Base-by-base conservation (phyloP, 2,797 vertebrate genomes). In the Gambelia wislizenii region DNA sequence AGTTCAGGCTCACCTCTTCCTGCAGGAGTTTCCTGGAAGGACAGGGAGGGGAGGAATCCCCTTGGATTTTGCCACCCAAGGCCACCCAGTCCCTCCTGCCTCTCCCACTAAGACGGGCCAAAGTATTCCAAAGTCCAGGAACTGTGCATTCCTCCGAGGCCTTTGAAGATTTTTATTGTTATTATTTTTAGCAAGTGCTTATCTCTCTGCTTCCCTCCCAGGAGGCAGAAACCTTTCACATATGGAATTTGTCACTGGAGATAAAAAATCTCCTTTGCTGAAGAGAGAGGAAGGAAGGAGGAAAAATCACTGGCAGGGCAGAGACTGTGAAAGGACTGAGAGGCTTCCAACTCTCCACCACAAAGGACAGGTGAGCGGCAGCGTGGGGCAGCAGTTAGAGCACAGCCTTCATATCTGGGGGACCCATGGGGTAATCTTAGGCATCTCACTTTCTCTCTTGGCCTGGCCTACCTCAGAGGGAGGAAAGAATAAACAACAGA, bases 41-140 rank as follows among this genome's bases (percentile, higher is more conserved):
- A n/a, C 2, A 36, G 3, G 7, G 36, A 2, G 22, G 13, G 10
- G 10, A 0, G 13, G 36, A 33, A 30, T 6, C 27, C 16, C 14
- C 27, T 8, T 2, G 4, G 27, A 59, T 44, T 25, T 18, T 9
- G 59, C 59, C 36, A 30, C 36, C 36, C 27, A 36, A 36, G 9
- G 20, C 10, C 20, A 10, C 42, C 2, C 8, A 1, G 0, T 9
- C n/a, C 22, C 8, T 14, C 72, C 10, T 20, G 20, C 30, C 13
- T 2, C 10, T 18, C 27, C 74, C 49, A 16, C 5, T 39, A 30
- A 79, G 20, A 16, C 0, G 7, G 36, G 20, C 10, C 14, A 10
- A 6, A 27, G 67, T 2, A 13, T 56, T 59, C 74, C 30, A 27
- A 54, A 47, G 61, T 70, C 22, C 83, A 72, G 75, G 7, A 12